A percentile compares a stretch with the other conserved stretches of the same genome.
Conservation (phyloP, 30 jellyfish, hydroid and myxozoan genomes). For the Calvadosia cruxmelitensis region DNA sequence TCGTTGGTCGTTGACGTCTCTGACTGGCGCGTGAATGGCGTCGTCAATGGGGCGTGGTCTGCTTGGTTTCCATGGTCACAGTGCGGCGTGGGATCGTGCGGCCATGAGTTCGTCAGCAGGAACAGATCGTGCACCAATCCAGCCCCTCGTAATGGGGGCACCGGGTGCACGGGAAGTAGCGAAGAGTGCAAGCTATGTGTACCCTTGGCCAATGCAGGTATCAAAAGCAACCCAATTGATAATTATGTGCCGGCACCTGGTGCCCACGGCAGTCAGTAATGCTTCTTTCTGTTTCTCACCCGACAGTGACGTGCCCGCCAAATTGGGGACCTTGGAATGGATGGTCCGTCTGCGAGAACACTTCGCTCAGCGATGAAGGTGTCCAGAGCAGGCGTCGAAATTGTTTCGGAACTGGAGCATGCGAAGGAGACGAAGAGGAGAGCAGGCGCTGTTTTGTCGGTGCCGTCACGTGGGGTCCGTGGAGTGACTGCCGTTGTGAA, state of each 20-base stretch:
- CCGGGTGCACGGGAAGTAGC: conserved; percentile 39
- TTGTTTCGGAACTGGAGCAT: background rate
- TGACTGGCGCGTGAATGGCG: conserved; percentile 32
- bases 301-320: background rate
- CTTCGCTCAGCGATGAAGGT: background rate
- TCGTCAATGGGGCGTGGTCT: conserved; percentile 59
- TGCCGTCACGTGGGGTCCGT: background rate
- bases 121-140: conserved; percentile 33
- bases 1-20: conserved; percentile 12
- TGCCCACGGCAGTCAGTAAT: no score
- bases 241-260: no score
- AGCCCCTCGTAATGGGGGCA: conserved; percentile 39
- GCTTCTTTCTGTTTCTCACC: no score
- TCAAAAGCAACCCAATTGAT: no score
- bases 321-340: background rate
- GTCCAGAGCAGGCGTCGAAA: background rate
- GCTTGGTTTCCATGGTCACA: conserved; percentile 38
- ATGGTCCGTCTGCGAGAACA: background rate
- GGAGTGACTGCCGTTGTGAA: background rate
- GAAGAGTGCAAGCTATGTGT: conserved; percentile 17
- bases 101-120: conserved; percentile 44
- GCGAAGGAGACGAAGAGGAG: background rate
- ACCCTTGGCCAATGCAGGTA: no score
- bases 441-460: background rate
- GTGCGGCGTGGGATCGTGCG: conserved; percentile 60